Evolutionary conservation across 1,140 invertebrate genomes (phyloP), one percentile per base, ranked within the genome.

Genomic region (Nylanderia fulva): DNA sequence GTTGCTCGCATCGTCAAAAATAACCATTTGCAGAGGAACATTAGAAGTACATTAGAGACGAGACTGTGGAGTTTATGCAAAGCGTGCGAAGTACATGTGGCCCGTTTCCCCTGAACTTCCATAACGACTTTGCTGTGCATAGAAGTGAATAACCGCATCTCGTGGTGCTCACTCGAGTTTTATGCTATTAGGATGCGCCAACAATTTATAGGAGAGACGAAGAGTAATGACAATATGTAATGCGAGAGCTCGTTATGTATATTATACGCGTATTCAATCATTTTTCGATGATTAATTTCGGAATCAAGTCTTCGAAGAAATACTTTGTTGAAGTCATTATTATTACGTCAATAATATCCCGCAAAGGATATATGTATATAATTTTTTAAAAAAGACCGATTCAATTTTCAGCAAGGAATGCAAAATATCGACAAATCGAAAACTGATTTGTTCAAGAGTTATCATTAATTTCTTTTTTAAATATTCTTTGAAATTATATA

Each of bases 41-140:
- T 82, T 72, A 82, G 77, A 82, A 45, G 66, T 82, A 82, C 77
- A 82, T 82, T 82, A 82, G 36, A 48, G 66, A n/a, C n/a, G n/a
- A 71, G n/a, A 61, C 36, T 58, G n/a, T n/a, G 56, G 24, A 58
- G 66, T 82, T 61, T 82, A 45, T 82, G 77, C 13, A 45, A 71
- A 82, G 64, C 64, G 64, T 15, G 36, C 64, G 48, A 80, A 21
- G 52, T 60, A 39, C 42, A 61, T 36, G 66, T 68, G 52, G 36
- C 24, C 15, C 52, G 63, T 77, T n/a, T 76, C 33, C n/a, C 45
- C 61, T 64, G n/a, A 71, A 82, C 66, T 82, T 56, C 77, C 24
- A 42, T 72, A 71, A 82, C 18, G 77, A 82, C 52, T 72, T 58
- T 42, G 36, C 33, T 36, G 27, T 24, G 52, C 64, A 80, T 27